Evolutionary conservation across 1,140 invertebrate species (phyloP), one percentile per base, ranked within the genome.

Genomic region (Drosophila miranda): DNA sequence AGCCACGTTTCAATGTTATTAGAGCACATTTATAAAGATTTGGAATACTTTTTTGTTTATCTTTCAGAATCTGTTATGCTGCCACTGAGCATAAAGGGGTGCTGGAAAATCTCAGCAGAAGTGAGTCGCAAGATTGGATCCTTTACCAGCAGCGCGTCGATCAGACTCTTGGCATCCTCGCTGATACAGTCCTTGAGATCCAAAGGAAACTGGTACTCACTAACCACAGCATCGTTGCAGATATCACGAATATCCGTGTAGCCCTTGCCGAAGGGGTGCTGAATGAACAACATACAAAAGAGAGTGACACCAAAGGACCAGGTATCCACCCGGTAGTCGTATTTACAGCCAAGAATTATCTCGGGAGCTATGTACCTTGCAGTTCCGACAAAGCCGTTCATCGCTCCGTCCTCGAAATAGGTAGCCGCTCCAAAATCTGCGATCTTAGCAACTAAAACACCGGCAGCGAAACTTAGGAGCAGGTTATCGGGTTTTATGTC

Each of bases 401-500:
- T 13, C 4, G 41, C 14, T 1, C 34, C 41, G 0, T 50, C 66
- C 3, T 41, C 4, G 30, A 55, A 70, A 2, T 41, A 34, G 8
- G 38, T 64, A 19, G 71, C 66, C 23, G 63, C n/a, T 5, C 67
- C 59, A 43, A 74, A 74, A 16, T 64, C 71, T 0, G 49, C 23
- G 6, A 74, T 74, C 41, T 74, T 74, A 0, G 50, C 26, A 1
- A 34, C 45, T 0, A 1, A 0, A 0, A 69, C 6, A 6, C 1
- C 1, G 0, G 11, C 3, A 13, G 6, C 3, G 5, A 1, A 61
- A 13, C 5, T 53, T 9, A 62, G 54, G 11, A 63, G 26, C 7
- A 74, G 30, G 38, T 69, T 74, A 1, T 74, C 66, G 1, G 56
- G 38, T 49, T 70, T 74, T 0, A 74, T 23, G 9, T 74, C 58